These are phyloP conservation scores for Chlamydotis undulata DNA, from an alignment of 2,113 vertebrate genomes.

Conservation along the genomic window DNA sequence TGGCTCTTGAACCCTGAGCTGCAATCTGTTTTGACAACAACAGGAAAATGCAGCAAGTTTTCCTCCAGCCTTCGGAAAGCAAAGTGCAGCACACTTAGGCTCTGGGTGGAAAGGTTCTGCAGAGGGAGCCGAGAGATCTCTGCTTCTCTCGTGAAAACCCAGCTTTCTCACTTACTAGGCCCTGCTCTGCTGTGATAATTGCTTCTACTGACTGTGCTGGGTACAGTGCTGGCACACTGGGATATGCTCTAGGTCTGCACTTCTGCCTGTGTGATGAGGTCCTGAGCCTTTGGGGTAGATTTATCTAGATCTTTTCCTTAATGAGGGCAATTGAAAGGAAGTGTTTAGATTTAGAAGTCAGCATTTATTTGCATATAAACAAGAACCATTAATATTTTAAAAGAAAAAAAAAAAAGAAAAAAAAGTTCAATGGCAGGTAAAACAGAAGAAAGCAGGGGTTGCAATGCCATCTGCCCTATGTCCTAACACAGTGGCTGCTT, in stretches of 20 bases:
- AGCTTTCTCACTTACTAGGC: not conserved
- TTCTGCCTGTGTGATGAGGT: not conserved
- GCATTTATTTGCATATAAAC: not conserved
- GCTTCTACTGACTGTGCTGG: not conserved
- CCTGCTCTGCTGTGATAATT: not conserved
- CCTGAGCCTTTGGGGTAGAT: not conserved
- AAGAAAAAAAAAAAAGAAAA: not conserved
- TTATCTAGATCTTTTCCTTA: not conserved
- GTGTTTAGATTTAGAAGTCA: not conserved
- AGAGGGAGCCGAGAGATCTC: fast-evolving
- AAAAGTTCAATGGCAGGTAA: not conserved
- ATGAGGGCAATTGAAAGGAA: not conserved
- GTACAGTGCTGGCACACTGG: fast-evolving
- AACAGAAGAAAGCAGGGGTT: not conserved
- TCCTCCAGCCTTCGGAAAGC: not conserved
- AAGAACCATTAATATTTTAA: not conserved
- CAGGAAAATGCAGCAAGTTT: not conserved
- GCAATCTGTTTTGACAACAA: not conserved
- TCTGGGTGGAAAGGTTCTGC: not conserved
- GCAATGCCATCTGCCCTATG: not conserved
- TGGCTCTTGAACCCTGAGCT: not conserved
- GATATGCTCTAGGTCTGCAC: not conserved
- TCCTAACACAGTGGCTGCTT: not conserved
- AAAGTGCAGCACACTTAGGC: not conserved
- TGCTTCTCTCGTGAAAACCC: not conserved